These are phyloP conservation scores for Agrotis exclamationis DNA, from an alignment of 2,888 invertebrate species.

Conservation along the genomic window DNA sequence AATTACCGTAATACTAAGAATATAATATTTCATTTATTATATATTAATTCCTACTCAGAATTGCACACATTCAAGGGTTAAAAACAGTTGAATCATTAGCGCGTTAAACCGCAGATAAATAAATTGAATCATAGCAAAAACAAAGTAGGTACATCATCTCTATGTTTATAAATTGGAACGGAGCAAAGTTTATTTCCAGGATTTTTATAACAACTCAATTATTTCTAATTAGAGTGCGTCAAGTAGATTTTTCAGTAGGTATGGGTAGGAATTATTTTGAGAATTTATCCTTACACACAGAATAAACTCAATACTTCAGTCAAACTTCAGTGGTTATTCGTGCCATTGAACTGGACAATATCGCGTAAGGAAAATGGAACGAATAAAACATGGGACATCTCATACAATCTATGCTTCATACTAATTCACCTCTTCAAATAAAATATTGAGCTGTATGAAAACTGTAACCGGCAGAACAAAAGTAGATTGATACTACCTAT, in stretches of 20 bases:
- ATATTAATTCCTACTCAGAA: neutral
- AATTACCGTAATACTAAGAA: neutral
- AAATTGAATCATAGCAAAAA: neutral
- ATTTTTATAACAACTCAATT: neutral
- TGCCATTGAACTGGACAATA: too few relatives aligned
- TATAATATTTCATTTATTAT: too few relatives aligned
- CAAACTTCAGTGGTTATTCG: too few relatives aligned
- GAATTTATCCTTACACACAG: neutral
- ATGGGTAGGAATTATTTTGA: neutral
- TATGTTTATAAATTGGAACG: neutral
- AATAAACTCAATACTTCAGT: too few relatives aligned
- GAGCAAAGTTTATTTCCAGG: neutral
- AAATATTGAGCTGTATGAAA: too few relatives aligned
- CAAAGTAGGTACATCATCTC: conserved; percentile 1
- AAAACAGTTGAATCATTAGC: conserved; percentile 3
- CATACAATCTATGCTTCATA: too few relatives aligned
- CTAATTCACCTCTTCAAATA: too few relatives aligned
- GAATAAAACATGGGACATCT: too few relatives aligned
- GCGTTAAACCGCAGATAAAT: conserved; percentile 4
- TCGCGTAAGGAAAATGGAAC: too few relatives aligned
- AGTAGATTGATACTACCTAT: too few relatives aligned
- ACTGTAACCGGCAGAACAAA: too few relatives aligned
- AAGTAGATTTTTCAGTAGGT: conserved; percentile 1
- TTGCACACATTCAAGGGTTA: neutral
- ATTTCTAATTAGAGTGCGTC: conserved; percentile 1